These are phyloP conservation scores for Helicoverpa zea DNA, from an alignment of 1,140 invertebrate genomes.

Conservation along the genomic window DNA sequence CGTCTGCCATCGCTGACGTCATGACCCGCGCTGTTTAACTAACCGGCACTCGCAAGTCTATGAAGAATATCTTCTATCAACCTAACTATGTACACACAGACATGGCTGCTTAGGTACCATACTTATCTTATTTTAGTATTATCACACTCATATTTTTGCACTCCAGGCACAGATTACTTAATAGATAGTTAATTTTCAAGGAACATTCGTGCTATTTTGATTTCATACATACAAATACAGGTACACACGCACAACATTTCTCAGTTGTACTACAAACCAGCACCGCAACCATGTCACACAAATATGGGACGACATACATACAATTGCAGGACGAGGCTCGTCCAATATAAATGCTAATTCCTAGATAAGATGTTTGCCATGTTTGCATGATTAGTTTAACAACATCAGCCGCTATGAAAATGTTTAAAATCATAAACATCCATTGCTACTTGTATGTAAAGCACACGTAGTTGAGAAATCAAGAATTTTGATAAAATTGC, in stretches of 20 bases:
- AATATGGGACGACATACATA: conserved; percentile 59
- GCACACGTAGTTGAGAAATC: background rate
- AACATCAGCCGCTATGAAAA: background rate
- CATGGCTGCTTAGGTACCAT: background rate
- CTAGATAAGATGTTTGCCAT: conserved; percentile 50
- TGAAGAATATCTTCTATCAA: background rate
- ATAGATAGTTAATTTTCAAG: too few relatives aligned
- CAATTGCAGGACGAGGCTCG: conserved; percentile 55
- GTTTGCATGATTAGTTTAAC: conserved; percentile 28
- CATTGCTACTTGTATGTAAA: background rate
- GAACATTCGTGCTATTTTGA: too few relatives aligned
- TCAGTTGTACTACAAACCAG: background rate
- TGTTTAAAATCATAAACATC: background rate
- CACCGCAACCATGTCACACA: conserved; percentile 32
- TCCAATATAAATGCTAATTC: conserved; percentile 79
- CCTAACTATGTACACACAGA: background rate
- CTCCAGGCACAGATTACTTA: too few relatives aligned
- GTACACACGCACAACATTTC: background rate
- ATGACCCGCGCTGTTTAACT: conserved; percentile 33
- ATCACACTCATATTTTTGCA: background rate
- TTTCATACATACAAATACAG: too few relatives aligned
- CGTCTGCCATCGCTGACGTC: conserved; percentile 48
- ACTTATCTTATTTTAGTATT: background rate
- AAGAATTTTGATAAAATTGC: background rate
- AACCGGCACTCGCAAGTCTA: background rate